Evolutionary conservation across 2,113 vertebrate species (phyloP).

Genomic region (Phocoena sinus): DNA sequence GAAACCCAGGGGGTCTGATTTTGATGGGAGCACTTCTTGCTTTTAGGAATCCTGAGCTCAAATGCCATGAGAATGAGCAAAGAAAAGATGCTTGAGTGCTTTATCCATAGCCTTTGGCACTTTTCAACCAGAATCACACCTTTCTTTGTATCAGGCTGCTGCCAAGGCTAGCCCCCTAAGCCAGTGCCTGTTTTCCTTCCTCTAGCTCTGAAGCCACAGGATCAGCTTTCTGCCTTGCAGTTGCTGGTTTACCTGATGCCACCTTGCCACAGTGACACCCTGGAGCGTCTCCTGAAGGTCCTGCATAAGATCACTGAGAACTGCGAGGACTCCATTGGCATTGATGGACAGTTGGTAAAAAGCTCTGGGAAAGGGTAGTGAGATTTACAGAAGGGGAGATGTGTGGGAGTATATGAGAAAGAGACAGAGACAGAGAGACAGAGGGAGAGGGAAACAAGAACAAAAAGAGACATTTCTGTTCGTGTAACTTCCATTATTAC

Average conservation of each 20-base stretch:
- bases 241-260: constrained; percentile 92
- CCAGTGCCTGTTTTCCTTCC: constrained; percentile 27
- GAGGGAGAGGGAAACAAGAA: not conserved
- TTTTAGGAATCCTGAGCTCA: not conserved
- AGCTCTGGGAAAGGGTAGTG: not conserved
- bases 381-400: not conserved
- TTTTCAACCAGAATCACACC: constrained; percentile 20
- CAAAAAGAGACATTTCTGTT: not conserved
- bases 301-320: constrained; percentile 85
- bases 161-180: not conserved
- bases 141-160: not conserved
- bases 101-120: not conserved
- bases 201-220: constrained; percentile 81
- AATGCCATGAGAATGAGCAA: not conserved
- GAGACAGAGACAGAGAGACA: not conserved
- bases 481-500: not conserved
- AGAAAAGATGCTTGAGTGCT: not conserved
- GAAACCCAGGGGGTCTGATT: not conserved
- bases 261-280: constrained; percentile 92
- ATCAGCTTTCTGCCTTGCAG: constrained; percentile 87
- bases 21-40: not conserved
- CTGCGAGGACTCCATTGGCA: constrained; percentile 81
- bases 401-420: not conserved
- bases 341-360: constrained; percentile 84
- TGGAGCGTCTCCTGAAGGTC: constrained; percentile 88